Percentiles rank a stretch among this genome's conserved stretches.
These are phyloP conservation scores for Tragelaphus strepsiceros DNA, from an alignment of 2,113 vertebrate species.

Conservation along the genomic window DNA sequence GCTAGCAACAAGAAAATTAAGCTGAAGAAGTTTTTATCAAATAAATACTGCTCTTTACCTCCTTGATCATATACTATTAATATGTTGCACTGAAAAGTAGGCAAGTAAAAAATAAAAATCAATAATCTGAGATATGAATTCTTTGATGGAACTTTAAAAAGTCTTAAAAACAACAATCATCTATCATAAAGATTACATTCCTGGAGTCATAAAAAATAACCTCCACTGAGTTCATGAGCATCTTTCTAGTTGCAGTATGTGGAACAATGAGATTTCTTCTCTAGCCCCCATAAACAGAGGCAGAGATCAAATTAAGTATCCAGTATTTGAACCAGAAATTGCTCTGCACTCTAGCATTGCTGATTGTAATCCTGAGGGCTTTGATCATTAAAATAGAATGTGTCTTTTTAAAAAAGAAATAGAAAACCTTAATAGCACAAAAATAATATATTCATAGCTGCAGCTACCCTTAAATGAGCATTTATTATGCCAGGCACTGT, in stretches of 20 bases:
- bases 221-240: background rate
- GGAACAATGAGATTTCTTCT: constrained; percentile 46
- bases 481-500: background rate
- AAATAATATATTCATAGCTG: background rate
- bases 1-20: constrained; percentile 72
- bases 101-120: background rate
- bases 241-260: constrained; percentile 8
- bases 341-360: background rate
- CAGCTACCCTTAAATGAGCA: background rate
- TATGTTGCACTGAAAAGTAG: background rate
- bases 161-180: constrained; percentile 64
- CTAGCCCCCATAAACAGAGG: constrained; percentile 51
- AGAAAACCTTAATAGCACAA: background rate
- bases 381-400: background rate
- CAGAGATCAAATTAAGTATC: constrained; percentile 43
- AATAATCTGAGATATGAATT: constrained; percentile 36
- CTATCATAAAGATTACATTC: constrained; percentile 42
- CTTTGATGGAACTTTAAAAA: constrained; percentile 30
- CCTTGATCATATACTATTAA: background rate
- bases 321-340: constrained; percentile 10
- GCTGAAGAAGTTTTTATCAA: constrained; percentile 32
- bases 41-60: constrained; percentile 37
- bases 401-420: background rate
- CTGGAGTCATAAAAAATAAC: constrained; percentile 62
- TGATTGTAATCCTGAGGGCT: background rate